Percentiles rank a stretch among this genome's conserved stretches.
phyloP scores from a whole-genome alignment of 2,888 invertebrate genomes.

The Nudaria mundana region DNA sequence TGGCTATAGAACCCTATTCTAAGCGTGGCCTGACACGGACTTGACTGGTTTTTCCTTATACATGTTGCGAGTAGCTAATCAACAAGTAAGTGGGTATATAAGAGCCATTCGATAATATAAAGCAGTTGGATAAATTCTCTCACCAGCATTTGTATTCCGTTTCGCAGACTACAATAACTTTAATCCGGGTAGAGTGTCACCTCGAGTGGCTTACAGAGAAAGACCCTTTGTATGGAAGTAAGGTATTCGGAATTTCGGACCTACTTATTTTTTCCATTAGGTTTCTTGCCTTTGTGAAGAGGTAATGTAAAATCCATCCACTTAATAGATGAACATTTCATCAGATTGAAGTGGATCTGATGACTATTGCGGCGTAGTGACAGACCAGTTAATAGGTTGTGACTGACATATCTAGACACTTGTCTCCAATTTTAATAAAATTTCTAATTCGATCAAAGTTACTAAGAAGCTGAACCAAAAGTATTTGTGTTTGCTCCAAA shows the following conservation, averaged over 20 bases:
- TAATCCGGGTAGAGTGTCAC: slow-evolving; percentile 80
- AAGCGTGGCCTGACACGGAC: too few species aligned
- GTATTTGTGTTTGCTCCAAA: too few species aligned
- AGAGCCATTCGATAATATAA: slow-evolving; percentile 41
- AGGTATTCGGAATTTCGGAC: slow-evolving; percentile 65
- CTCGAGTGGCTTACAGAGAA: slow-evolving; percentile 75
- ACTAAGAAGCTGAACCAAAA: too few species aligned
- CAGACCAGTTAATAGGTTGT: slow-evolving; percentile 67
- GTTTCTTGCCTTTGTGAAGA: too few species aligned
- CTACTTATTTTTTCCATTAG: slow-evolving; percentile 72
- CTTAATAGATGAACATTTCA: slow-evolving; percentile 58
- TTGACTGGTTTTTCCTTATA: too few species aligned
- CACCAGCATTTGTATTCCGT: slow-evolving; percentile 76
- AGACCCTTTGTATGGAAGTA: slow-evolving; percentile 72
- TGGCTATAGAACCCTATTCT: too few species aligned
- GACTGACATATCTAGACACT: too few species aligned
- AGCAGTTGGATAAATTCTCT: too few species aligned
- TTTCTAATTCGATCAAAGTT: too few species aligned
- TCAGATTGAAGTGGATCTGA: slow-evolving; percentile 51
- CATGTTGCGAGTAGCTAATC: slow-evolving; percentile 34
- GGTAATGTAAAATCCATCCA: slow-evolving; percentile 64
- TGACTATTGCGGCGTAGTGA: slow-evolving; percentile 44
- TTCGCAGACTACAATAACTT: slow-evolving; percentile 77
- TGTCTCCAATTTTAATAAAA: too few species aligned
- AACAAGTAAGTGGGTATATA: slow-evolving; percentile 49